Evolutionary conservation across 2,113 vertebrate genomes (phyloP).

Genomic region (Apus apus): DNA sequence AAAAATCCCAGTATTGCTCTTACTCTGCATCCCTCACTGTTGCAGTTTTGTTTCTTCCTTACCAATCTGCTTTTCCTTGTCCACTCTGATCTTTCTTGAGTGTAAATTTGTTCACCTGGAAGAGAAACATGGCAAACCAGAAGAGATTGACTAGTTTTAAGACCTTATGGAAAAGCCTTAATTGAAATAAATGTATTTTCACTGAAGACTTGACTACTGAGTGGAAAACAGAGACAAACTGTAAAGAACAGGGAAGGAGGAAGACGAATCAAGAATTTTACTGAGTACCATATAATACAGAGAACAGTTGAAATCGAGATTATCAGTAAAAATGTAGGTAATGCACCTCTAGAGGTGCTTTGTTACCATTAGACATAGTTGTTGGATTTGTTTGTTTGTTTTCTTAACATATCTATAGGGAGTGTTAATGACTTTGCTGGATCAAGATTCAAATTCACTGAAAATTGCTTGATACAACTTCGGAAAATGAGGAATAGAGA

Average conservation of each 20-base stretch:
- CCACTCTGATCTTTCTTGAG: background rate
- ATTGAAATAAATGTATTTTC: background rate
- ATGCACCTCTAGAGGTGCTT: background rate
- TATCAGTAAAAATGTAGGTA: background rate
- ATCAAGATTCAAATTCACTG: background rate
- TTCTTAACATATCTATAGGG: background rate
- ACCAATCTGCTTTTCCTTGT: background rate
- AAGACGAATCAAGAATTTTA: background rate
- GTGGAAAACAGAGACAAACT: background rate
- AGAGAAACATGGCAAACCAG: background rate
- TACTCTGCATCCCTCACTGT: background rate
- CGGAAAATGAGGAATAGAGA: background rate
- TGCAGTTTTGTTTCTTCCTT: background rate
- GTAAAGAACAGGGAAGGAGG: background rate
- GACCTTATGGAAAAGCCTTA: background rate
- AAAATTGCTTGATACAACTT: background rate
- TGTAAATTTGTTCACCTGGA: background rate
- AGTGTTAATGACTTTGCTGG: background rate
- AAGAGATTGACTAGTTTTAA: background rate
- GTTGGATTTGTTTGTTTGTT: background rate
- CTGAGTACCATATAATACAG: background rate
- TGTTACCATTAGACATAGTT: background rate
- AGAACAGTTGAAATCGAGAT: background rate
- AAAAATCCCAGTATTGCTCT: background rate
- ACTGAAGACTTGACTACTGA: background rate